These are phyloP conservation scores for Theristus sp. DNA, from an alignment of 2,888 invertebrate species.

Conservation along the genomic window DNA sequence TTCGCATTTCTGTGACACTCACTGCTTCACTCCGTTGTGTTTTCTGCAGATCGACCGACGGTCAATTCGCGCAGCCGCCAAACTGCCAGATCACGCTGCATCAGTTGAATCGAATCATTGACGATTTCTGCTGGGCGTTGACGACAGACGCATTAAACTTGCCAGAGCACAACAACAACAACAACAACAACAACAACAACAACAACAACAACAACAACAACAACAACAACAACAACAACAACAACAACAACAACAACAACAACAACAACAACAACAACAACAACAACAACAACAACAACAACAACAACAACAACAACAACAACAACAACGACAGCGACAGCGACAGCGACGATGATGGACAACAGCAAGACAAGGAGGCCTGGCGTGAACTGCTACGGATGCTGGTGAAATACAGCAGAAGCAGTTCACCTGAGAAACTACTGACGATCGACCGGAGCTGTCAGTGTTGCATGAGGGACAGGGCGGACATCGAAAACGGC, in stretches of 20 bases:
- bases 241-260: background rate
- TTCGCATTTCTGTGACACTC: no score
- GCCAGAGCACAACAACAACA: no score
- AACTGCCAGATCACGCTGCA: background rate
- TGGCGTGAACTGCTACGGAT: no score
- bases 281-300: background rate
- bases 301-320: background rate
- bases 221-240: background rate
- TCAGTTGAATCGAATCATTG: background rate
- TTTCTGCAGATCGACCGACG: no score
- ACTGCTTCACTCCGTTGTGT: no score
- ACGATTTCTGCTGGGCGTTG: background rate
- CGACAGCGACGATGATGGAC: background rate
- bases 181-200: no score
- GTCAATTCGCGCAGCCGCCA: no score
- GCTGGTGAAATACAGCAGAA: background rate
- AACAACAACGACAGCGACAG: background rate
- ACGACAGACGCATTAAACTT: no score
- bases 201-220: no score
- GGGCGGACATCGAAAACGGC: background rate
- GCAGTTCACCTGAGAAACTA: background rate
- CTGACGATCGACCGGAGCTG: background rate
- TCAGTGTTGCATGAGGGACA: background rate
- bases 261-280: background rate
- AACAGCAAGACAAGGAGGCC: no score